Conservation (phyloP, 2,888 invertebrate genomes). For the Heliconius sara region DNA sequence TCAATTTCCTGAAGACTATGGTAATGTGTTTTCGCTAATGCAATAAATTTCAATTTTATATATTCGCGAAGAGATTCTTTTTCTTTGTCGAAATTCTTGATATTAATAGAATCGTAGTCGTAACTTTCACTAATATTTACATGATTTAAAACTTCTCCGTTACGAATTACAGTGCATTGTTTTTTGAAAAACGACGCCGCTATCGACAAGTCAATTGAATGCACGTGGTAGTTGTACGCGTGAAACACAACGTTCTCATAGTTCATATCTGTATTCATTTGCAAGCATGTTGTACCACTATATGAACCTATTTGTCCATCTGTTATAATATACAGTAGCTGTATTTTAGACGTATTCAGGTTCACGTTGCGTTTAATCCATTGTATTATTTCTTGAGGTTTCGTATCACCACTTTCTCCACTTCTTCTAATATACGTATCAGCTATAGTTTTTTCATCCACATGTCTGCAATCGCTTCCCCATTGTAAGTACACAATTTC, state of each 20-base stretch:
- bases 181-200: slow-evolving; percentile 53
- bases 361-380: slow-evolving; percentile 32
- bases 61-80: slow-evolving; percentile 57
- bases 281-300: slow-evolving; percentile 44
- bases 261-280: slow-evolving; percentile 51
- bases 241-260: slow-evolving; percentile 56
- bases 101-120: slow-evolving; percentile 54
- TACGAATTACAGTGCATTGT: slow-evolving; percentile 53
- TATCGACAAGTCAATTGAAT: slow-evolving; percentile 52
- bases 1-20: slow-evolving; percentile 53
- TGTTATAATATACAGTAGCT: slow-evolving; percentile 56
- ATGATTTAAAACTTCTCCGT: slow-evolving; percentile 50
- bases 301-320: slow-evolving; percentile 50
- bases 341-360: slow-evolving; percentile 48
- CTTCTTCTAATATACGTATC: slow-evolving; percentile 29
- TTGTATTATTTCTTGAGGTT: slow-evolving; percentile 47
- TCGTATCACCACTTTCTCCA: slow-evolving; percentile 36
- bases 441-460: slow-evolving; percentile 48
- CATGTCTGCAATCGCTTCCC: slow-evolving; percentile 51
- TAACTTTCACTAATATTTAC: slow-evolving; percentile 56
- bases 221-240: slow-evolving; percentile 46
- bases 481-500: slow-evolving; percentile 56
- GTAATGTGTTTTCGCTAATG: slow-evolving; percentile 35
- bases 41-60: slow-evolving; percentile 56
- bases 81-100: slow-evolving; percentile 53